Base-by-base conservation (phyloP, 2,113 vertebrate species). In the Gorsachius goisagi region DNA sequence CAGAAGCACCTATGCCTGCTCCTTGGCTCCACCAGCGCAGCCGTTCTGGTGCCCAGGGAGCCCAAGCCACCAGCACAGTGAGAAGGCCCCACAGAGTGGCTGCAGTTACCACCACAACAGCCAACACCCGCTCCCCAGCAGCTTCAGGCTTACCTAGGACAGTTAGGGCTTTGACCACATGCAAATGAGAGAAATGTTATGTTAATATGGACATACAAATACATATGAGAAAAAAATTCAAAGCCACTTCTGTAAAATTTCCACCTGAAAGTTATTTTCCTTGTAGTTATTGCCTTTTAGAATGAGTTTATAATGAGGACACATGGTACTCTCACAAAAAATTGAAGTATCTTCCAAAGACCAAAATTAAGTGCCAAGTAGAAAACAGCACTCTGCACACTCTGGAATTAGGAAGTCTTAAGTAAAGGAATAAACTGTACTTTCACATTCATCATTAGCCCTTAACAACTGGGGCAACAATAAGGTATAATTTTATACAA, bases 81-180 rank as follows among this genome's bases (percentile, higher is more conserved):
- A 21, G 5, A 23, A 10, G 4, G 3, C 4, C 7, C 14, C 14
- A 15, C 9, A 5, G 8, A 35, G 24, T 53, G 2, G 9, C 0
- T 37, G 6, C 11, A 24, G 11, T 44, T 69, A 53, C 18, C 6
- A 58, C 5, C 11, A 28, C 26, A 85, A 14, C 2, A 63, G 18
- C 9, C 44, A 82, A 49, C 15, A 69, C 1, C 44, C 89, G 12
- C 26, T 82, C 47, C 30, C 7, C 20, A 78, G 23, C 26, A 83
- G 24, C 30, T 53, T 58, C 20, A 87, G 37, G 22, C 35, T 71
- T 74, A 62, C 9, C 15, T 24, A 35, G 0, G 2, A 64, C 22
- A 60, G 27, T 44, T 0, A 60, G 12, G 18, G 21, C 49, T 87
- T 76, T 62, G 12, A 60, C 15, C 8, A 64, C 30, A 24, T 17